Evolutionary conservation across 1,140 invertebrate genomes (phyloP).

Genomic region (Anthonomus grandis): DNA sequence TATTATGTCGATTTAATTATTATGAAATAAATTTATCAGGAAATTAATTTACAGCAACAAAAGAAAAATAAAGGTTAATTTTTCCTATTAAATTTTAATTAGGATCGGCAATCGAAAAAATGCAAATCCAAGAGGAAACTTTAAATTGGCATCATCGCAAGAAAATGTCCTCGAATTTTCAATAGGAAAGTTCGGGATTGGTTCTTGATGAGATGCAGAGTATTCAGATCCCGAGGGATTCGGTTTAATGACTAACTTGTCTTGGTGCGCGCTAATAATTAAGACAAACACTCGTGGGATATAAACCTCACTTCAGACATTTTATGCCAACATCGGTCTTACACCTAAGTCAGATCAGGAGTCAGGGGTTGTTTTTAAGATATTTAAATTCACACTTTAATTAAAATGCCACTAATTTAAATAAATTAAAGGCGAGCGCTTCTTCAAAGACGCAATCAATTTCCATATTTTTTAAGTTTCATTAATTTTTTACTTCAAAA

Average conservation of each 20-base stretch:
- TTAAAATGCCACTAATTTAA: too few species aligned
- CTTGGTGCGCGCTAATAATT: slow-evolving; percentile 45
- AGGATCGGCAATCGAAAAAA: slow-evolving; percentile 10
- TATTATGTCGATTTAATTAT: too few species aligned
- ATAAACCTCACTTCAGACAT: slow-evolving; percentile 29
- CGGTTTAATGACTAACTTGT: slow-evolving; percentile 47
- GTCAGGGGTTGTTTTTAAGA: neutral
- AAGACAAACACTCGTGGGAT: slow-evolving; percentile 48
- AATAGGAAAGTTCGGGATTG: slow-evolving; percentile 40
- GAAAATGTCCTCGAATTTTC: slow-evolving; percentile 21
- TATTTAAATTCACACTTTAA: too few species aligned
- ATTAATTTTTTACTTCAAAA: too few species aligned
- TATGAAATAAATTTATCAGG: too few species aligned
- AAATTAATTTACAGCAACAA: too few species aligned
- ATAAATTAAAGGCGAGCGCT: too few species aligned
- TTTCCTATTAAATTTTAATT: too few species aligned
- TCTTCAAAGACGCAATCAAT: too few species aligned
- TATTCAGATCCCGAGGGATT: slow-evolving; percentile 38
- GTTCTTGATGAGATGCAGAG: slow-evolving; percentile 46
- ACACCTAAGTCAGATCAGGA: slow-evolving; percentile 12
- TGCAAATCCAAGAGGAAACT: slow-evolving; percentile 8
- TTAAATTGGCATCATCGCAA: slow-evolving; percentile 16
- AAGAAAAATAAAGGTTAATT: too few species aligned
- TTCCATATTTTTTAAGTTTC: too few species aligned
- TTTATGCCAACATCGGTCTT: slow-evolving; percentile 24